phyloP scores from a whole-genome alignment of 2,113 vertebrate species.

The Anser cygnoides region DNA sequence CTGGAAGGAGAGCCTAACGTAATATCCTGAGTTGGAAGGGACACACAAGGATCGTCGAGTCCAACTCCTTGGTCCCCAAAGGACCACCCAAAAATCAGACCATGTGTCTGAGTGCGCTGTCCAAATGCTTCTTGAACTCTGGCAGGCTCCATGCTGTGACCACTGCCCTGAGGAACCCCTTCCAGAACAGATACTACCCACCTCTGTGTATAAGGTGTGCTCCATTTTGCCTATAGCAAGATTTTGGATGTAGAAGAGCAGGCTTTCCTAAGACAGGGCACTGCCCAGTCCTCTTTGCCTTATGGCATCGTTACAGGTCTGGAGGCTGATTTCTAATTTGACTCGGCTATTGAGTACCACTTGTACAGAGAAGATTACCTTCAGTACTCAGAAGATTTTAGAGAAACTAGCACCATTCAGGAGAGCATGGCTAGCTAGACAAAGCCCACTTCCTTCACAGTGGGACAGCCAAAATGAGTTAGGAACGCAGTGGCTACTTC shows the following conservation, averaged over 20 bases:
- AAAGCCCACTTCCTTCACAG: background rate
- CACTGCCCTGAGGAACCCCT: too few relatives aligned
- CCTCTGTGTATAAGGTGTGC: background rate
- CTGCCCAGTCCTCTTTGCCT: background rate
- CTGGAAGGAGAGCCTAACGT: background rate
- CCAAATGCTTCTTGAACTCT: too few relatives aligned
- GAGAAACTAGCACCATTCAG: background rate
- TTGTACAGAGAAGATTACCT: background rate
- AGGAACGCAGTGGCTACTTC: fast-evolving
- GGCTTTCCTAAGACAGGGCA: background rate
- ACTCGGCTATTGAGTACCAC: background rate
- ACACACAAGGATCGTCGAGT: too few relatives aligned
- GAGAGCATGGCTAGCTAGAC: background rate
- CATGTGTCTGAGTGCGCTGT: too few relatives aligned
- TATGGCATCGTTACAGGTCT: background rate
- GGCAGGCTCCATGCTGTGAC: too few relatives aligned
- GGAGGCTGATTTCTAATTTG: background rate
- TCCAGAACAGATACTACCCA: too few relatives aligned
- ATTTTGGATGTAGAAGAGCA: background rate
- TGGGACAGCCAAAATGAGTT: background rate
- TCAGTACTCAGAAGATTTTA: background rate
- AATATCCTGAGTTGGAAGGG: too few relatives aligned
- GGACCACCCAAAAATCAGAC: too few relatives aligned
- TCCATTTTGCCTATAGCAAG: background rate
- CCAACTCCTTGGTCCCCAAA: too few relatives aligned